Evolutionary conservation across 2,888 invertebrate genomes (phyloP), one percentile per base, ranked within the genome.

Genomic region (Troides oblongomaculatus): DNA sequence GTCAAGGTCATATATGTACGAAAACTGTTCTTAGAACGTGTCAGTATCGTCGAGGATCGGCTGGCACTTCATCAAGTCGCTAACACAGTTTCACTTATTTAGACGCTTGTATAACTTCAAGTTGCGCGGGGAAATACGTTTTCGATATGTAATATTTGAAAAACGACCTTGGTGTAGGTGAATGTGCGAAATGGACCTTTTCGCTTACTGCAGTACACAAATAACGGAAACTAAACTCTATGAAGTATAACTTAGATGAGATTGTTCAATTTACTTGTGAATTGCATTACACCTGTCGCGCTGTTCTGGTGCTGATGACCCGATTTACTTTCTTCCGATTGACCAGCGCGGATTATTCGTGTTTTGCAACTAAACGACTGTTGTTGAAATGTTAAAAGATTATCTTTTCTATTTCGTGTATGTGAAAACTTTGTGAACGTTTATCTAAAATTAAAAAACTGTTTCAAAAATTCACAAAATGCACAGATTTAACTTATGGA

Each of bases 301-400:
- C 12, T 63, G 53, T 53, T 63, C 50, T 18, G 50, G 63, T 53
- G 39, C 39, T 39, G 50, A 63, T 50, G 46, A 50, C 14, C 62
- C 50, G 63, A 63, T 53, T 53, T 8, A 63, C 63, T 63, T 63
- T 63, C 63, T 63, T 63, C 50, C 43, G 23, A 4, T 62, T 25
- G 46, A 46, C 46, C 10, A 25, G 61, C 21, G 61, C 39, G 23
- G 58, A 58, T 8, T 23, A 21, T 59, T 59, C 23, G 30, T 14
- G 30, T 59, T 4, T 4, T 59, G 59, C 59, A 59, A 59, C 14
- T 30, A 17, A 59, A 17, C 1, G 2, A 59, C 10, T 53, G 14
- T 63, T 30, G 30, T 43, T 12, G 46, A 46, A 43, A 62, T 61
- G 39, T 39, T 5, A 23, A 21, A 58, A 25, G 23, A 21, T 58